These are phyloP conservation scores for Pica pica DNA, from an alignment of 2,113 vertebrate species.

Conservation along the genomic window DNA sequence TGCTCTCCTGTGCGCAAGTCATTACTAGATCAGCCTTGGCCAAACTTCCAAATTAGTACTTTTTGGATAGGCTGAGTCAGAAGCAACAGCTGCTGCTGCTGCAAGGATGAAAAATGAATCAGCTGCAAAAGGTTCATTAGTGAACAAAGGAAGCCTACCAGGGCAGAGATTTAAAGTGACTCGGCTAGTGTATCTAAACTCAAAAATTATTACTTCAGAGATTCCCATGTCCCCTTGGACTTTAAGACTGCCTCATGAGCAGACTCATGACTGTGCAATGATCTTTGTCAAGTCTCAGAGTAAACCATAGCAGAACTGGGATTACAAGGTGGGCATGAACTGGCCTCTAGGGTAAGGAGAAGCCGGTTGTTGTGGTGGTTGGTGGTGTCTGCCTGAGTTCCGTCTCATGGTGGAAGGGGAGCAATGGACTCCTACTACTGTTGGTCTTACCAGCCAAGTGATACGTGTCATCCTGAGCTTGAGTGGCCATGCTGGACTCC, in stretches of 20 bases:
- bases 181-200: background rate
- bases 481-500: background rate
- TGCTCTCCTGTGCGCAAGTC: background rate
- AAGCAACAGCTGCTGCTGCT: conserved; percentile 36
- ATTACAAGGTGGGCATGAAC: background rate
- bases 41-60: conserved; percentile 8
- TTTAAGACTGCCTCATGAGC: background rate
- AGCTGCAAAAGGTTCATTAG: background rate
- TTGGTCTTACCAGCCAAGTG: background rate
- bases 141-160: background rate
- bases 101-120: conserved; percentile 21
- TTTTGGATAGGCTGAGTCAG: conserved; percentile 19
- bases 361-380: background rate
- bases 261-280: background rate
- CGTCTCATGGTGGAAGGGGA: background rate
- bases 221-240: background rate
- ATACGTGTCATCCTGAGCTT: background rate
- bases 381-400: background rate
- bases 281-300: background rate
- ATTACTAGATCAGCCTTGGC: background rate
- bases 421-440: background rate
- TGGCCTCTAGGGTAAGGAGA: background rate
- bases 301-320: background rate
- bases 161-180: background rate
- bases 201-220: background rate